Evolutionary conservation across 2,113 vertebrate genomes (phyloP).

Genomic region (Melanerpes aurifrons): DNA sequence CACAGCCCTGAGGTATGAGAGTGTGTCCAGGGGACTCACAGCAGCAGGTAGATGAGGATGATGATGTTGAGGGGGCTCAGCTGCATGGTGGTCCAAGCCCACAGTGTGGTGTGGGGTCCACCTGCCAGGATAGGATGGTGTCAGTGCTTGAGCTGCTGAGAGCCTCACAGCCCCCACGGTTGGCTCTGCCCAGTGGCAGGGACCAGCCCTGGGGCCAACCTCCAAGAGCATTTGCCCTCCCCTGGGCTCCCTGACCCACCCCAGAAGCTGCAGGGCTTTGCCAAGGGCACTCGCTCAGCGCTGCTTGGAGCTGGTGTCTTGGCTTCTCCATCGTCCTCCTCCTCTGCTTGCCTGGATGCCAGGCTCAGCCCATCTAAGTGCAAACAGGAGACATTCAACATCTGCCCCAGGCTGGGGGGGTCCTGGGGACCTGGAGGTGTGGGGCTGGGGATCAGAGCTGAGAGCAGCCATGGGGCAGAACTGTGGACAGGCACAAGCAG

Average conservation of each 20-base stretch:
- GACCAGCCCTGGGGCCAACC: background rate
- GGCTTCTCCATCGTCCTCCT: background rate
- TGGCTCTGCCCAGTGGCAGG: fast-evolving
- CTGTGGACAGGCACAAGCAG: fast-evolving
- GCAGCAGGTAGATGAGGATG: conserved; percentile 83
- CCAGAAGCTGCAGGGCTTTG: background rate
- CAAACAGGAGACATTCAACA: fast-evolving
- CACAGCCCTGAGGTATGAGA: fast-evolving
- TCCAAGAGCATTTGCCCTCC: background rate
- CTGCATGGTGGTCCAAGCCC: conserved; percentile 40
- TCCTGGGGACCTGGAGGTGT: background rate
- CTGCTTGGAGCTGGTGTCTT: background rate
- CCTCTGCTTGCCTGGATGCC: fast-evolving
- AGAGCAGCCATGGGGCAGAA: background rate
- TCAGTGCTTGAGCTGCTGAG: background rate
- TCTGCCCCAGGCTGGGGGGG: background rate
- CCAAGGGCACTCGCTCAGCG: background rate
- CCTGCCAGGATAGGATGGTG: conserved; percentile 17
- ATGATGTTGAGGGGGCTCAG: conserved; percentile 75
- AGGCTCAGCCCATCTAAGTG: background rate
- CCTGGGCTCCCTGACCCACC: background rate
- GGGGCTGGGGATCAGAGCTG: background rate
- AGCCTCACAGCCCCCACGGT: fast-evolving
- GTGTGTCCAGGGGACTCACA: conserved; percentile 76
- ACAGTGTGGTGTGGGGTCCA: conserved; percentile 26